Base-by-base conservation (phyloP, 2,113 vertebrate species). In the Mola mola region DNA sequence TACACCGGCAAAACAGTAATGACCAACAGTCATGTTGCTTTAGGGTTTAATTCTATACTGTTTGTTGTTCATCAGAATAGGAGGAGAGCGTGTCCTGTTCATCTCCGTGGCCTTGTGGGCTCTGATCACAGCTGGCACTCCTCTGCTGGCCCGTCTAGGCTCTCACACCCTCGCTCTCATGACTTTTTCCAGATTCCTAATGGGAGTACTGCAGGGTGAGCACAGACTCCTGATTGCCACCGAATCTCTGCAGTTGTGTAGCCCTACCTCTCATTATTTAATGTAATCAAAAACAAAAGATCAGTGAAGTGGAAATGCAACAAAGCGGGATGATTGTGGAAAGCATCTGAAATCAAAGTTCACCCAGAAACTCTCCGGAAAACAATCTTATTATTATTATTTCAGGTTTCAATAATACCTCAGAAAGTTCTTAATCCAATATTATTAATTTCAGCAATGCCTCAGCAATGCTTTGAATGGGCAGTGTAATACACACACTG, bases 161-260 rank as follows among this genome's bases (percentile, higher is more conserved):
- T 78, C 87, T 3, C 87, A 91, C 31, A 92, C 88, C 5, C 73
- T 97, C 2, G 37, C 85, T 28, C 82, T 92, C 37, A 88, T 96
- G 93, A 90, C 89, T 6, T n/a, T 78, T 48, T 89, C 91, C 6
- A 89, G 95, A 26, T 88, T 96, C 74, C 91, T 96, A 8, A 93
- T 93, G 76, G 96, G 96, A 11, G n/a, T 97, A 29, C 64, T 94
- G 36, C 96, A 98, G 91, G 96, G 96, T 98, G 71, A 92, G 92
- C 29, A n/a, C 2, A 19, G 1, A 4, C 6, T 5, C 5, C 28
- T 29, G 28, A 29, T 8, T 6, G 28, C 28, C 4, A 4, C 28
- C 8, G 28, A 29, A 29, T 6, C 28, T 29, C 8, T 4, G 28
- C 28, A 29, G 28, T 6, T 6, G 28, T 29, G 28, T 8, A 29